Base-by-base conservation (phyloP, 2,113 vertebrate genomes). In the Catharus fuscescens region DNA sequence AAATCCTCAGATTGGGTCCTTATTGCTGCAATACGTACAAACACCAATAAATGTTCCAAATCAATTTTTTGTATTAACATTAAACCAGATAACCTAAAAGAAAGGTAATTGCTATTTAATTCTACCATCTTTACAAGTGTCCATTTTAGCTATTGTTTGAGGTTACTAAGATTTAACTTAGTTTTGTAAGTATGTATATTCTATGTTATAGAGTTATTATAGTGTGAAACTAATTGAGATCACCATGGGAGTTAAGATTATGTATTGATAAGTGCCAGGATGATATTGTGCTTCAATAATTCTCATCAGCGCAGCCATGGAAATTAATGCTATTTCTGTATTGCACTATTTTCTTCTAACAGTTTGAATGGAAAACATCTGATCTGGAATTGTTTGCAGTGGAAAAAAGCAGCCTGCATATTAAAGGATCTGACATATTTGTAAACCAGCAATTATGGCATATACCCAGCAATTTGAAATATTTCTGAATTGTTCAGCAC, bases 381-480 rank as follows among this genome's bases (percentile, higher is more conserved):
- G 76, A 86, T 93, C 82, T 93, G 48, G 71, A 93, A 78, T 87
- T 92, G 47, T 94, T 93, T 95, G 71, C 79, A 56, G 40, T 38
- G 36, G 50, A 64, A 78, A 85, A 90, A 95, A 88, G 59, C 48
- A 94, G 85, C 38, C 74, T 67, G 80, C 70, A 64, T 76, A 74
- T 84, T 95, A 95, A 95, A 93, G 81, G 71, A 91, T 91, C 86
- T 73, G 90, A 93, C 74, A 86, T 94, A 93, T 94, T 91, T 94
- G 93, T 92, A 97, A 97, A 94, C 83, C 66, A 93, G 90, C 82
- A 97, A 97, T 97, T 97, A 97, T 69, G 57, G 91, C 71, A 93
- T 59, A 84, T 95, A 97, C 87, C 73, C 94, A 95, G 93, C 88
- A 96, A 97, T 97, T 92, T 93, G 88, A 96, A 95, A 97, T 97